Conservation (phyloP, 2,888 invertebrate species). For the Prosopocoilus inquinatus region DNA sequence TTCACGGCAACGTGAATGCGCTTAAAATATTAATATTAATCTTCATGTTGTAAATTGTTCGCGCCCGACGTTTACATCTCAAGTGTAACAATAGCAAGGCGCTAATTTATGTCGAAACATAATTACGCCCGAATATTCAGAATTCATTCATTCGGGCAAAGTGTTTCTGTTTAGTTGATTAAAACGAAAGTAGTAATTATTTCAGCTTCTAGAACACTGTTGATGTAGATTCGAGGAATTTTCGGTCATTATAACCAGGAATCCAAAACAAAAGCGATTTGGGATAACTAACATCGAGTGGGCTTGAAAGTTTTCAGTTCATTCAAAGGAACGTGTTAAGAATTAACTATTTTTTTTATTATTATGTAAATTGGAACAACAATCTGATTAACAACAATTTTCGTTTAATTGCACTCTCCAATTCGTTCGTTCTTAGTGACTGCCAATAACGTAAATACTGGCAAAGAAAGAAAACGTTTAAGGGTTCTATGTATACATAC, state of each 20-base stretch:
- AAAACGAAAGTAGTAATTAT: neutral
- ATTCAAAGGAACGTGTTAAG: no score
- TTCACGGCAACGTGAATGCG: neutral
- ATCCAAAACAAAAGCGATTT: no score
- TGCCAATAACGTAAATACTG: slow-evolving; percentile 22
- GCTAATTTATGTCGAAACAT: no score
- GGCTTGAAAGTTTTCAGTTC: no score
- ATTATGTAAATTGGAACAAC: no score
- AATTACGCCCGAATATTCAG: neutral
- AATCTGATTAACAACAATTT: neutral
- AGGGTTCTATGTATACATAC: slow-evolving; percentile 32
- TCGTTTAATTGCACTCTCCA: neutral
- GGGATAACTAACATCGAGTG: no score
- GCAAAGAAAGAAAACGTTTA: slow-evolving; percentile 31
- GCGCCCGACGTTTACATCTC: slow-evolving; percentile 6
- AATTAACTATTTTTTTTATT: no score
- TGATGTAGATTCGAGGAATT: no score
- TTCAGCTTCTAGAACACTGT: no score
- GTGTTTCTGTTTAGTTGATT: neutral
- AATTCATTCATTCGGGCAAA: no score
- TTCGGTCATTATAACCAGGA: no score
- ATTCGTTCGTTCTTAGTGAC: neutral
- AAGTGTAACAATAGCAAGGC: no score
- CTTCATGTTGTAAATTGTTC: slow-evolving; percentile 13
- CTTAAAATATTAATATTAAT: slow-evolving; percentile 10